These are phyloP conservation scores for Apamea sordens DNA, from an alignment of 2,888 invertebrate species.

Conservation along the genomic window DNA sequence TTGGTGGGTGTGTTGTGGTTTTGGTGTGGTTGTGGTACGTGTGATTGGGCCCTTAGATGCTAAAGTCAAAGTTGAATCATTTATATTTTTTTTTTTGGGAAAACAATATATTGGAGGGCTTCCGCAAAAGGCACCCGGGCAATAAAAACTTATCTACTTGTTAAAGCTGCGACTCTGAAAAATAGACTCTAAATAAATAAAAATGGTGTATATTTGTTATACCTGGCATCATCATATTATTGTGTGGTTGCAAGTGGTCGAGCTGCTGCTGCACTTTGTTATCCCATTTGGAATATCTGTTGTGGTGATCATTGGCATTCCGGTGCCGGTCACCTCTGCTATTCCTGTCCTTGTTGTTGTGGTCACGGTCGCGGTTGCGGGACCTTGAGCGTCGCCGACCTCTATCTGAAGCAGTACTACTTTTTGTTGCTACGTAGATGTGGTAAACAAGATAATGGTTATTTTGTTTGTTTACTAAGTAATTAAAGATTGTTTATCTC, in stretches of 20 bases:
- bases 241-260: slow-evolving; percentile 12
- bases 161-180: not conserved
- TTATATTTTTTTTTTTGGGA: no score
- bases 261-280: slow-evolving; percentile 34
- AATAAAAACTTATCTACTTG: no score
- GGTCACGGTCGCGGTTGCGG: slow-evolving; percentile 58
- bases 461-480: not conserved
- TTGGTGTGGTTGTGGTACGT: not conserved
- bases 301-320: slow-evolving; percentile 61
- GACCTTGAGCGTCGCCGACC: slow-evolving; percentile 60
- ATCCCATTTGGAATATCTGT: slow-evolving; percentile 74
- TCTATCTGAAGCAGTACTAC: slow-evolving; percentile 47
- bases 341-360: slow-evolving; percentile 47
- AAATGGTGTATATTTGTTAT: not conserved
- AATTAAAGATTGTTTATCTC: not conserved
- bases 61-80: no score
- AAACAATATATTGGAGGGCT: no score
- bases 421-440: not conserved
- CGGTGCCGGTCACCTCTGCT: slow-evolving; percentile 59
- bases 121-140: no score
- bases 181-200: not conserved
- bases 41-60: no score
- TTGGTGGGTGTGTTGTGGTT: not conserved
- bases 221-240: slow-evolving; percentile 74
- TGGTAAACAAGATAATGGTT: not conserved